Evolutionary conservation across 2,888 invertebrate genomes (phyloP), one percentile per base, ranked within the genome.

Genomic region (Micoletzkya japonica): DNA sequence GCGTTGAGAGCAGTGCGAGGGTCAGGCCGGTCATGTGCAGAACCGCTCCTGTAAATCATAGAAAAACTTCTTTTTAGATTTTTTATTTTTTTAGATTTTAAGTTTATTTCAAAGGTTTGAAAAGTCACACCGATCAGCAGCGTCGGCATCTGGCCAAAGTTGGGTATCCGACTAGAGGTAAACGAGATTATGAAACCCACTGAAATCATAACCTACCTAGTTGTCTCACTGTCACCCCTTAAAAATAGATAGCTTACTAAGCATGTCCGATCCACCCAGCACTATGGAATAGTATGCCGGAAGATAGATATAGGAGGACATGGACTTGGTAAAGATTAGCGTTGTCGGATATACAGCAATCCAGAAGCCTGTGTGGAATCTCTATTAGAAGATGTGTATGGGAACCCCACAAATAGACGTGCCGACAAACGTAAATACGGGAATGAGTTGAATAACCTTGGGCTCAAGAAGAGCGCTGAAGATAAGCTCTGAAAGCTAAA

Each of bases 321-420:
- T 28, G 17, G 26, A 28, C 28, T 2, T 1, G 0, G 69, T 59
- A 60, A 69, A 69, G 2, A 30, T 20, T 2, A 69, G 52, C 0
- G 69, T 69, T 17, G 69, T 69, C 7, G 69, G 69, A 34, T 59
- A 69, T 34, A 59, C 52, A 30, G 28, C 58, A 50, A 69, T 69
- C 69, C 69, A 69, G 52, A 59, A 59, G 24, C 50, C 59, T 67
- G 56, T 0, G 63, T n/a, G n/a, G n/a, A n/a, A n/a, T n/a, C n/a
- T n/a, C n/a, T n/a, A n/a, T n/a, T n/a, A n/a, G n/a, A n/a, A n/a
- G n/a, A n/a, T n/a, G n/a, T n/a, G n/a, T n/a, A n/a, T n/a, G n/a
- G n/a, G 49, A 30, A 60, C 30, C 49, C 17, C 14, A 63, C 63
- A 63, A 1, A 56, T 54, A 28, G 52, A 32, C 24, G 56, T 56